phyloP scores from a whole-genome alignment of 2,888 invertebrate genomes.

The Papilio elwesi region DNA sequence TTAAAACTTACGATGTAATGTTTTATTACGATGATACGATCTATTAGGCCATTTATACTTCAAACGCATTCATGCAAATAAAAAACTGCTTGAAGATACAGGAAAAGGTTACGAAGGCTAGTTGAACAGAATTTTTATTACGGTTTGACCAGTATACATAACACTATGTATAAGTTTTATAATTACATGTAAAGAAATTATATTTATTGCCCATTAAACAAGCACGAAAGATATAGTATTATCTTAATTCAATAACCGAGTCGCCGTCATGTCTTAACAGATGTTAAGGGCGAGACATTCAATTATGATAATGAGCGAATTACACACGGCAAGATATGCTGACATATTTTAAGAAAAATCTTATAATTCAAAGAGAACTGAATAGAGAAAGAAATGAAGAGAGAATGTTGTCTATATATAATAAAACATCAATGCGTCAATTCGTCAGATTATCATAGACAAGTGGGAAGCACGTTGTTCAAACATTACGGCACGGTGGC shows the following conservation, averaged over 20 bases:
- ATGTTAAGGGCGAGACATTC: conserved; percentile 5
- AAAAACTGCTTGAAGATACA: too few relatives aligned
- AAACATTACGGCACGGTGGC: not conserved
- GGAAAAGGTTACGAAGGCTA: too few relatives aligned
- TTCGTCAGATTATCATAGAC: conserved; percentile 8
- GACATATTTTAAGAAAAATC: not conserved
- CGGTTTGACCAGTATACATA: too few relatives aligned
- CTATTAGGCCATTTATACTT: too few relatives aligned
- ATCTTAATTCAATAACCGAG: conserved; percentile 15
- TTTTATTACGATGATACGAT: too few relatives aligned
- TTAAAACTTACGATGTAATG: too few relatives aligned
- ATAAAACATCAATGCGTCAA: not conserved
- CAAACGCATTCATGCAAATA: too few relatives aligned
- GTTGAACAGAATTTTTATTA: too few relatives aligned
- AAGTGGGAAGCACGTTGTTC: conserved; percentile 10
- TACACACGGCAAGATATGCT: not conserved
- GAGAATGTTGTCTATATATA: not conserved
- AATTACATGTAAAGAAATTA: too few relatives aligned
- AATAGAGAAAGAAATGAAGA: too few relatives aligned
- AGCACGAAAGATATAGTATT: not conserved
- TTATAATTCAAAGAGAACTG: too few relatives aligned
- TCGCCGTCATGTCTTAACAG: not conserved
- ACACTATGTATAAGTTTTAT: too few relatives aligned
- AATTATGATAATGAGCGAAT: conserved; percentile 29
- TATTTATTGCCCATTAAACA: not conserved